These are phyloP conservation scores for Rynchops niger DNA, from an alignment of 2,113 vertebrate species.

Conservation along the genomic window DNA sequence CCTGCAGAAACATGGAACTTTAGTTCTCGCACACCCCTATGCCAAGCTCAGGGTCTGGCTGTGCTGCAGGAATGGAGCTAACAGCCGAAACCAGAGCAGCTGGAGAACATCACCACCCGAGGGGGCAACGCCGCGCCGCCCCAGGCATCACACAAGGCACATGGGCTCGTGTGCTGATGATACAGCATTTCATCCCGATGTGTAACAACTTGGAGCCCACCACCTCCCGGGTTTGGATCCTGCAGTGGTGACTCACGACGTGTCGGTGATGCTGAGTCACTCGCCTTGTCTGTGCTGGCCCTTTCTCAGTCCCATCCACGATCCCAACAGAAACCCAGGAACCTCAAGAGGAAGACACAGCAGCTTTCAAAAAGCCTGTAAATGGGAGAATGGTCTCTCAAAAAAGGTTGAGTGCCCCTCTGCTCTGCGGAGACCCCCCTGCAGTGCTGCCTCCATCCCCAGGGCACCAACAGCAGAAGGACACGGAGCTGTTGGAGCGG, in stretches of 20 bases:
- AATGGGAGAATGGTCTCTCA: accelerated
- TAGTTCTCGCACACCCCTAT: accelerated
- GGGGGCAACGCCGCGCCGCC: background rate
- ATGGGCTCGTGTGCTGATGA: accelerated
- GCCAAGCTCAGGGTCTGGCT: accelerated
- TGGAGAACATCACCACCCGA: accelerated
- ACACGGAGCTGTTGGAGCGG: background rate
- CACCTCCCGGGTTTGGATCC: background rate
- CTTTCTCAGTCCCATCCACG: background rate
- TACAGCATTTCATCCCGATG: background rate
- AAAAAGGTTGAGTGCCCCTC: background rate
- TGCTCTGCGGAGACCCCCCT: background rate
- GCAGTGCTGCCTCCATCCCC: background rate
- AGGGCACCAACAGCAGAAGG: background rate
- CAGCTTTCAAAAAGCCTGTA: background rate
- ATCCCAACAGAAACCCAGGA: accelerated
- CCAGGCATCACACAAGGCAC: background rate
- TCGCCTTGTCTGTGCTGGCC: background rate
- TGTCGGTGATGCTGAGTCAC: background rate
- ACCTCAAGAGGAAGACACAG: accelerated
- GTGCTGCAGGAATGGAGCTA: accelerated
- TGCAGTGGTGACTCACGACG: background rate
- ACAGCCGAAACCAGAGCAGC: accelerated
- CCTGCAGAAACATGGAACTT: background rate
- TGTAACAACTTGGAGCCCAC: background rate